Conservation (phyloP, 1,140 invertebrate species). For the Latrodectus geometricus region DNA sequence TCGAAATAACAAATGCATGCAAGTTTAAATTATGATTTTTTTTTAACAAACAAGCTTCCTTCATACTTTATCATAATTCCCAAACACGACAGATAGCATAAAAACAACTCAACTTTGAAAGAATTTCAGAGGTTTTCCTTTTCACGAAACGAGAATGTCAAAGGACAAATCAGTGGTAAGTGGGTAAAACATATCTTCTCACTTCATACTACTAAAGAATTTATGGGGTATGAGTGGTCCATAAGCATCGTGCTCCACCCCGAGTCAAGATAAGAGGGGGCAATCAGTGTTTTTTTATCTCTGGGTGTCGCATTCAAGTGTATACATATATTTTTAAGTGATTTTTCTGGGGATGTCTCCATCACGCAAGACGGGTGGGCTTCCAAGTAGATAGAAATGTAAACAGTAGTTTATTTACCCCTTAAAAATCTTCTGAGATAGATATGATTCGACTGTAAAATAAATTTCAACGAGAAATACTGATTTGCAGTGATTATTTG, state of each 20-base stretch:
- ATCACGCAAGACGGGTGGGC: conserved; percentile 34
- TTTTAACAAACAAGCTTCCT: no score
- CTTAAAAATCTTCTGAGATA: not conserved
- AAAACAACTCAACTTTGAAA: no score
- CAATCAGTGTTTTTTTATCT: conserved; percentile 49
- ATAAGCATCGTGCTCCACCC: conserved; percentile 20
- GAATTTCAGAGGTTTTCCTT: no score
- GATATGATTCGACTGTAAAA: not conserved
- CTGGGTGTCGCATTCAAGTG: conserved; percentile 50
- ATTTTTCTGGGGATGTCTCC: conserved; percentile 7
- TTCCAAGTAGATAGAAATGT: not conserved
- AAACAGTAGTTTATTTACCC: conserved; percentile 17
- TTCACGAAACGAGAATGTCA: not conserved
- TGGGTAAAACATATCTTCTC: not conserved
- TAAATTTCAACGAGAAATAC: no score
- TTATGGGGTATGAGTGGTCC: not conserved
- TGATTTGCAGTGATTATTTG: no score
- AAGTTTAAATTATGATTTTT: no score
- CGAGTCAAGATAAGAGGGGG: conserved; percentile 15
- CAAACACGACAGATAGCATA: no score
- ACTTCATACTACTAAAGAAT: not conserved
- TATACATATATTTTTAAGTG: conserved; percentile 52
- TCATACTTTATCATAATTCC: no score
- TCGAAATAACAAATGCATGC: no score
- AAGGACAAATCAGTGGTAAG: not conserved